Evolutionary conservation across 2,797 vertebrate species (phyloP).

Genomic region (Bradypodion pumilum): DNA sequence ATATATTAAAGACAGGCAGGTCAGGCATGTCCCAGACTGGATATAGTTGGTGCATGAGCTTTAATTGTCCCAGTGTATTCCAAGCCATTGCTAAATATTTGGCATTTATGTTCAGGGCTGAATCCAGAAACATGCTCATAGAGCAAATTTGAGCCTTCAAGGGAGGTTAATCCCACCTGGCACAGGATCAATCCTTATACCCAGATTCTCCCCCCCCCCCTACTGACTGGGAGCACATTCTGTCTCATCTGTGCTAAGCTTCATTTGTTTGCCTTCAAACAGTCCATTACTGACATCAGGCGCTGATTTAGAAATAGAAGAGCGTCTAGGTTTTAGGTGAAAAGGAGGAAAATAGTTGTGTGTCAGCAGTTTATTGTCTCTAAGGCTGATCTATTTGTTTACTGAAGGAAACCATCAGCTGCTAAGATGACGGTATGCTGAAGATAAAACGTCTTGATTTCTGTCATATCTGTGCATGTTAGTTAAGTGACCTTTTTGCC

Average conservation of each 20-base stretch:
- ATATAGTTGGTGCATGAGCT: background rate
- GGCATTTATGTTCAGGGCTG: background rate
- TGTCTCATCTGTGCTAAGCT: background rate
- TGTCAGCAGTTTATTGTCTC: background rate
- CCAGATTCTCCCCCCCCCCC: background rate
- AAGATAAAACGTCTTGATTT: background rate
- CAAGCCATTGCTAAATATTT: background rate
- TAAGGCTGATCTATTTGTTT: background rate
- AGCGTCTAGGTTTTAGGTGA: background rate
- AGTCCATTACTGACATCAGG: background rate
- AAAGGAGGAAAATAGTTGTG: background rate
- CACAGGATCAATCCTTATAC: background rate
- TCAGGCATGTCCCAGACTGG: background rate
- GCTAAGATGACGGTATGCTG: background rate
- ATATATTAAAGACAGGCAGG: background rate
- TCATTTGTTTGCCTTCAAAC: background rate
- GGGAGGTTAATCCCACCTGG: background rate
- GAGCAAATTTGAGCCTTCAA: background rate
- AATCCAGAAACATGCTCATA: background rate
- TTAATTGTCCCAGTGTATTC: background rate
- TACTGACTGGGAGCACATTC: background rate
- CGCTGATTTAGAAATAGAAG: background rate
- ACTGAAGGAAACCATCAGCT: background rate
- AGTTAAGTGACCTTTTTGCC: too few species aligned
- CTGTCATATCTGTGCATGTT: background rate